Percentiles rank a stretch among this genome's conserved stretches.
Evolutionary conservation across 2,797 vertebrate genomes (phyloP).

Genomic region (Falco peregrinus): DNA sequence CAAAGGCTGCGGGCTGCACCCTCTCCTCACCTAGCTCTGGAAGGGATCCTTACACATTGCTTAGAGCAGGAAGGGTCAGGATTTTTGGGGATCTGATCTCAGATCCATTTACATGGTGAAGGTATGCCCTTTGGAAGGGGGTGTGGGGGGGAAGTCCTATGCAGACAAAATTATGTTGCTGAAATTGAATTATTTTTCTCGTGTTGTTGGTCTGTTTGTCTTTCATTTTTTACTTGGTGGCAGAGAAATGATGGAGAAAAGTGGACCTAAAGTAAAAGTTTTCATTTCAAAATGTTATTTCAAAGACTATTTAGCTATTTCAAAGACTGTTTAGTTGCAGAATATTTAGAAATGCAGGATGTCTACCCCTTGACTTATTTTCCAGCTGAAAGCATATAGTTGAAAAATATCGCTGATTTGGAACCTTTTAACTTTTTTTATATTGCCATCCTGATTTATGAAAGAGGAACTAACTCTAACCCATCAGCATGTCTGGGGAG

Average conservation of each 20-base stretch:
- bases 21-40: neutral
- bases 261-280: neutral
- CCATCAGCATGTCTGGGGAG: neutral
- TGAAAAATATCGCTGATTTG: neutral
- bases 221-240: neutral
- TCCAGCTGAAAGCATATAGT: neutral
- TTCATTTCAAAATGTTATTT: neutral
- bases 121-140: neutral
- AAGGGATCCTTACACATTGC: fast-evolving
- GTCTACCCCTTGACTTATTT: neutral
- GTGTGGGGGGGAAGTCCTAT: no score
- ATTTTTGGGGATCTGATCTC: neutral
- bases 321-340: neutral
- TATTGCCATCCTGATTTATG: neutral
- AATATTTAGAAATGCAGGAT: neutral
- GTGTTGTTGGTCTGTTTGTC: neutral
- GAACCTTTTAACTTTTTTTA: neutral
- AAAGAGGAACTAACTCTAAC: neutral
- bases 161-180: neutral
- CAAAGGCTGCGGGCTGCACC: neutral
- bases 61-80: neutral
- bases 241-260: neutral
- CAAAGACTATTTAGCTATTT: neutral
- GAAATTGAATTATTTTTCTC: neutral
- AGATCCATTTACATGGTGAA: neutral